Conservation (phyloP, 2,797 vertebrate genomes). For the Centroberyx gerrardi region DNA sequence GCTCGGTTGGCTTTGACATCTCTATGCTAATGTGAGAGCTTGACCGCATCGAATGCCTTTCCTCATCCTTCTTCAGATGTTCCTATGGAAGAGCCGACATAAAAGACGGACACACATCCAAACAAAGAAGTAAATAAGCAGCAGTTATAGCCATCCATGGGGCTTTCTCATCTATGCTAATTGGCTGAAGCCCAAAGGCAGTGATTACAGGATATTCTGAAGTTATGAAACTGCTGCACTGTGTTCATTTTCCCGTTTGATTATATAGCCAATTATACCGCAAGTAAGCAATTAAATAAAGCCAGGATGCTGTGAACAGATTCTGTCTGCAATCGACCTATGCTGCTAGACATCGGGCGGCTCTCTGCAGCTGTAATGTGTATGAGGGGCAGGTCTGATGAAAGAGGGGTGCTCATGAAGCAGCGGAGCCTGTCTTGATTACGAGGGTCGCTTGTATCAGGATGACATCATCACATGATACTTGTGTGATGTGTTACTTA, state of each 20-base stretch:
- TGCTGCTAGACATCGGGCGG: constrained; percentile 44
- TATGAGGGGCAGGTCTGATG: constrained; percentile 44
- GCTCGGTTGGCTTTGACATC: constrained; percentile 26
- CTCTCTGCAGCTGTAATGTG: constrained; percentile 42
- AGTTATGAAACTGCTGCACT: constrained; percentile 83
- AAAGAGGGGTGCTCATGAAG: constrained; percentile 59
- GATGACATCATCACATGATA: constrained; percentile 66
- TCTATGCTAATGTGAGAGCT: constrained; percentile 43
- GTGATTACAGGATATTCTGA: constrained; percentile 90
- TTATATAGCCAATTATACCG: constrained; percentile 91
- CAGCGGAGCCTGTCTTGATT: constrained; percentile 70
- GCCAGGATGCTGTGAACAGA: constrained; percentile 76
- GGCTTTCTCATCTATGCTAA: constrained; percentile 86
- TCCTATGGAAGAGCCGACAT: constrained; percentile 44
- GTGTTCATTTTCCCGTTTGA: constrained; percentile 89
- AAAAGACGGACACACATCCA: constrained; percentile 66
- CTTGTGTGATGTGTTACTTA: constrained; percentile 36
- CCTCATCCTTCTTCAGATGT: constrained; percentile 61
- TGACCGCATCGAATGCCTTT: constrained; percentile 46
- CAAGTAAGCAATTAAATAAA: constrained; percentile 89
- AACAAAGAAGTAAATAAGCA: constrained; percentile 73
- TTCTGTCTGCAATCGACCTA: constrained; percentile 57
- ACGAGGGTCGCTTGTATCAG: constrained; percentile 68
- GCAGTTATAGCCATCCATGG: constrained; percentile 65
- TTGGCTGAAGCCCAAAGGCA: constrained; percentile 87